Evolutionary conservation across 1,140 invertebrate genomes (phyloP).

Genomic region (Mactra quadrangularis): DNA sequence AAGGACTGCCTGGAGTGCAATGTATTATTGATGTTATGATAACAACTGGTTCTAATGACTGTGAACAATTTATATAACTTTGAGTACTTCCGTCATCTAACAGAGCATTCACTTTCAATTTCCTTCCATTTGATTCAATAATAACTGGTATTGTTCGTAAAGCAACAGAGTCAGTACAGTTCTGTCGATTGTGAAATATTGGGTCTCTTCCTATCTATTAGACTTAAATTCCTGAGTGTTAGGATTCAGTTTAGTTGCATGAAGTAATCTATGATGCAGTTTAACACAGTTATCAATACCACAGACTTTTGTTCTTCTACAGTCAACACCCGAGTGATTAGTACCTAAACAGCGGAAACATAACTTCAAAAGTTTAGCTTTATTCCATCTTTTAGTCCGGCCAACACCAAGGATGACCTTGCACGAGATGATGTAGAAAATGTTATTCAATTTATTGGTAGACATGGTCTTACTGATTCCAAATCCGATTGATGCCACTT

Average conservation of each 20-base stretch:
- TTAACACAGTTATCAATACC: slow-evolving; percentile 16
- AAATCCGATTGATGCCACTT: too few species aligned
- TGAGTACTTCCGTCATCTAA: slow-evolving; percentile 43
- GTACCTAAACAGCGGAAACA: slow-evolving; percentile 13
- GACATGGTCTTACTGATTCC: too few species aligned
- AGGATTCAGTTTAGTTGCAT: neutral
- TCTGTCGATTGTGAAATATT: neutral
- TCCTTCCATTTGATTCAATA: neutral
- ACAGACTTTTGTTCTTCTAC: slow-evolving; percentile 8
- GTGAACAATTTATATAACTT: slow-evolving; percentile 27
- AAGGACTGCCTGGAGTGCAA: too few species aligned
- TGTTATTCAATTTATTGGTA: too few species aligned
- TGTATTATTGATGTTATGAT: too few species aligned
- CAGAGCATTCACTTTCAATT: slow-evolving; percentile 22
- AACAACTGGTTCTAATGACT: too few species aligned
- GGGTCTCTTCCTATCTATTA: too few species aligned
- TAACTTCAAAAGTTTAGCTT: neutral
- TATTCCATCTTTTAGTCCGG: slow-evolving; percentile 25
- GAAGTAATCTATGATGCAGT: slow-evolving; percentile 21
- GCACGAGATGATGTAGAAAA: too few species aligned
- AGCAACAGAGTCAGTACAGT: neutral
- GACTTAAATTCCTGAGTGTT: neutral
- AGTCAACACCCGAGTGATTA: neutral
- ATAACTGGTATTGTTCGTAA: slow-evolving; percentile 36
- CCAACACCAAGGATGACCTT: too few species aligned